A percentile compares a stretch with the other conserved stretches of the same genome.
Conservation (phyloP, 1,140 invertebrate species). For the Diorhabda sublineata region DNA sequence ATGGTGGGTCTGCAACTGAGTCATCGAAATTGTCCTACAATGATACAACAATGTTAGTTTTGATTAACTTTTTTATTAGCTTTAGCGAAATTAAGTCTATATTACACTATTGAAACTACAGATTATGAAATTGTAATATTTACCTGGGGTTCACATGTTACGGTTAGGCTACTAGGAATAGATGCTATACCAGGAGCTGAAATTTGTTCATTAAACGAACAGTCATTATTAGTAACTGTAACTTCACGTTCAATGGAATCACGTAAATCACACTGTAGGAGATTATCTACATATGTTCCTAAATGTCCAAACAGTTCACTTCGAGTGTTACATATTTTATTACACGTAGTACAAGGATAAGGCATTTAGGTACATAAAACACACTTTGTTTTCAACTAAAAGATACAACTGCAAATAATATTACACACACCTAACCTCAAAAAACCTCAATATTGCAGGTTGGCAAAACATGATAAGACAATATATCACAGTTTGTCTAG, state of each 20-base stretch:
- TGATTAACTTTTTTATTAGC: too few relatives aligned
- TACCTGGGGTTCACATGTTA: too few relatives aligned
- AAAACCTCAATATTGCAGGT: not conserved
- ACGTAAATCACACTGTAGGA: not conserved
- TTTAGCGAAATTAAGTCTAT: too few relatives aligned
- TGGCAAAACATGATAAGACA: too few relatives aligned
- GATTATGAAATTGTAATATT: too few relatives aligned
- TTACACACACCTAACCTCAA: not conserved
- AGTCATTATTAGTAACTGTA: not conserved
- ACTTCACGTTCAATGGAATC: not conserved
- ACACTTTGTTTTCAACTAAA: not conserved
- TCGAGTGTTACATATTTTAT: not conserved
- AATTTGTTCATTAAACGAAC: too few relatives aligned
- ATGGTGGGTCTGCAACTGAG: not conserved
- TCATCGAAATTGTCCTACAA: not conserved
- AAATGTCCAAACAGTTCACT: not conserved
- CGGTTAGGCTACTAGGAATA: too few relatives aligned
- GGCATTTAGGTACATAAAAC: too few relatives aligned
- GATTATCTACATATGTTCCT: not conserved
- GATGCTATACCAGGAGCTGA: too few relatives aligned
- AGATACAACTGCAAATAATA: not conserved
- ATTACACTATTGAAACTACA: too few relatives aligned
- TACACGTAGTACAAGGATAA: not conserved
- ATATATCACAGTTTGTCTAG: too few relatives aligned
- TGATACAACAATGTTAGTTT: too few relatives aligned